phyloP scores from a whole-genome alignment of 2,113 vertebrate genomes.

The Cheirogaleus medius region DNA sequence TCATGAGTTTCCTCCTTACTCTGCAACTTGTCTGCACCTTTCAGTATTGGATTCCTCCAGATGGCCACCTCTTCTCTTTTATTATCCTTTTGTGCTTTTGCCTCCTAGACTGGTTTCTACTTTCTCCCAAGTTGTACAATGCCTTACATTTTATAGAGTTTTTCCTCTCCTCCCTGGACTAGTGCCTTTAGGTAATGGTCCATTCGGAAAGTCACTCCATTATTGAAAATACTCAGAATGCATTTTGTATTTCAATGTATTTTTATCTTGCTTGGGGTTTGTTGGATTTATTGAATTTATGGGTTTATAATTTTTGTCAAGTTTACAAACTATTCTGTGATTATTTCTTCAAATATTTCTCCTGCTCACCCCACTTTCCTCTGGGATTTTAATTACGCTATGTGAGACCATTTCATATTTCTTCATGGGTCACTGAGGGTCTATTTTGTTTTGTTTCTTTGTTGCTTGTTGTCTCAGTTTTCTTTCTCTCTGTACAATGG shows the following conservation, averaged over 20 bases:
- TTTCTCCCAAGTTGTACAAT: not conserved
- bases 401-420: not conserved
- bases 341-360: not conserved
- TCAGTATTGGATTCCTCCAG: not conserved
- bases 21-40: not conserved
- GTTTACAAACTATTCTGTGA: not conserved
- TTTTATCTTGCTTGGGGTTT: not conserved
- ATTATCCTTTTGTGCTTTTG: not conserved
- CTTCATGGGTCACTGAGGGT: not conserved
- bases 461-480: too few relatives aligned
- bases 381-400: not conserved
- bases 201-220: conserved; percentile 9
- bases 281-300: not conserved
- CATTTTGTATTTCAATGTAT: not conserved
- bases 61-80: not conserved
- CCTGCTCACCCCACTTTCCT: not conserved
- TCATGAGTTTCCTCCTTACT: not conserved
- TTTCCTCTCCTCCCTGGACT: not conserved
- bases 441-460: not conserved
- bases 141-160: not conserved
- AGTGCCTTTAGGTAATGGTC: not conserved
- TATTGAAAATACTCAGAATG: conserved; percentile 1
- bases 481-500: not conserved
- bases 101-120: not conserved
- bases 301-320: not conserved